Base-by-base conservation (phyloP, 2,888 invertebrate species). In the Volucella inflata region DNA sequence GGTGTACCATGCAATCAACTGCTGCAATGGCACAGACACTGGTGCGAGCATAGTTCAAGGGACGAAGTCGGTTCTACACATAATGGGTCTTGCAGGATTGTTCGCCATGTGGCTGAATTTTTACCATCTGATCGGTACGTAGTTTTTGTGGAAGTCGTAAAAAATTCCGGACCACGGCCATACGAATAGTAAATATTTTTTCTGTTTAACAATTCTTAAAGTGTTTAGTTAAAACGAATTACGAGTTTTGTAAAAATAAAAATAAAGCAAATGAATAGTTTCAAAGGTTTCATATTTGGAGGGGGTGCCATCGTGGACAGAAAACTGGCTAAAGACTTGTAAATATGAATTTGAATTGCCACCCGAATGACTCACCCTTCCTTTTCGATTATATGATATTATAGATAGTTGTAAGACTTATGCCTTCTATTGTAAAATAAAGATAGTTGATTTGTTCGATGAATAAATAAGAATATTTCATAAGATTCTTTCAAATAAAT, bases 1-100 rank as follows among this genome's bases (percentile, higher is more conserved):
- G 50, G 92, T 96, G 11, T 94, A 94, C 89, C 94, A 95, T 84
- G 95, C 96, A 0, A 94, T 94, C 3, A 94, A 95, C 89, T 97
- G 97, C 90, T 97, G 97, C 89, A 96, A 96, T 90, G 93, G 93
- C 81, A 91, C 91, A 14, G 90, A 91, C 80, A 81, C 83, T 40
- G 90, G 42, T 0, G 16, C 40, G 0, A 77, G 68, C n/a, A 9
- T 81, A 30, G 6, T 64, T 2, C 62, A 55, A 0, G 14, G 40
- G 2, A 4, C 44, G 1, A 46, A 17, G 2, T 50, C 71, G 1
- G 36, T 50, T 1, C 38, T 62, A 6, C 44, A n/a, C 16, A 11
- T 10, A 1, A 16, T 81, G 16, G 62, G 42, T n/a, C 11, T 51
- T 1, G 3, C 57, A 2, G 30, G 17, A 57, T 36, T 71, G 16